Evolutionary conservation across 2,797 vertebrate species (phyloP), one percentile per base, ranked within the genome.

Genomic region (Sebastes alutus): DNA sequence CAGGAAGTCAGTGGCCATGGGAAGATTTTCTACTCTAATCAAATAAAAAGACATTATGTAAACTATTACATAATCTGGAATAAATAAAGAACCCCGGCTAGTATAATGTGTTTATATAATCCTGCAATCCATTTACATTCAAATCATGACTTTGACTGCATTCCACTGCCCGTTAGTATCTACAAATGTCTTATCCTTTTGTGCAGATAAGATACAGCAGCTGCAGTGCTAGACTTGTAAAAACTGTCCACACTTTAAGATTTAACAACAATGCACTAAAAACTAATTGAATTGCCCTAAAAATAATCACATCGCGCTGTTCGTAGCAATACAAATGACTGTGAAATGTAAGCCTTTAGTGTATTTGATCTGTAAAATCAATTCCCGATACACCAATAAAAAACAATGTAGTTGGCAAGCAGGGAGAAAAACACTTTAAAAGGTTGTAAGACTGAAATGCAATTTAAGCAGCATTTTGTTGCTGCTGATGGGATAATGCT

Each of bases 31-130:
- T 60, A 49, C 54, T 79, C 78, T 68, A 52, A 78, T 88, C 35
- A 68, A 89, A 87, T 71, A 66, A 78, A 76, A 66, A 67, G 46
- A 67, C 30, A 69, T 90, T 88, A 69, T 49, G 35, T 83, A 87
- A 91, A 88, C 52, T n/a, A 66, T 88, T 87, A 87, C 72, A 79
- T 82, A 87, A 89, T 83, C 52, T 32, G 10, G 82, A 79, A 85
- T 74, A 68, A 91, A 84, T 75, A 77, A 67, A 74, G 56, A 75
- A 49, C 6, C 6, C 38, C 55, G 56, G 35, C n/a, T 35, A 65
- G 67, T 56, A 52, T 80, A 72, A 85, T 81, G 86, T 82, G 74
- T 86, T 89, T 89, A 81, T 59, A 52, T 83, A 91, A 90, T 65
- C 52, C 12, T 73, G 30, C 20, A 83, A 77, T 66, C 76, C 67